Percentiles rank a stretch among this genome's conserved stretches.
Evolutionary conservation across 2,888 invertebrate genomes (phyloP).

Genomic region (Metalampra italica): DNA sequence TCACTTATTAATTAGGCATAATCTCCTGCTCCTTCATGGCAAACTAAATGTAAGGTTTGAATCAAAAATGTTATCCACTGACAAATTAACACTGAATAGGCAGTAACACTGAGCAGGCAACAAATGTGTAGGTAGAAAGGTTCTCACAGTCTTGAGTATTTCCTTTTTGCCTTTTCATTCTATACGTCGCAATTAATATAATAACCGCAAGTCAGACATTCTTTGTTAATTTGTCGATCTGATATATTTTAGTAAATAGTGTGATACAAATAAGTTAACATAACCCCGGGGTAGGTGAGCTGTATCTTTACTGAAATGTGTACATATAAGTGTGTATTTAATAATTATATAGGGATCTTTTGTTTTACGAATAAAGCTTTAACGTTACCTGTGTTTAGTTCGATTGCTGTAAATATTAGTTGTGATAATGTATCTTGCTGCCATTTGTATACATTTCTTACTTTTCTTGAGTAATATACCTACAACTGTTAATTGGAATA

Average conservation of each 20-base stretch:
- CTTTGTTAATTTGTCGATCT: not conserved
- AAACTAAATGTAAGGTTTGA: not conserved
- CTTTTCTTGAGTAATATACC: not conserved
- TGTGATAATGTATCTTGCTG: conserved; percentile 58
- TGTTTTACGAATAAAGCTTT: conserved; percentile 52
- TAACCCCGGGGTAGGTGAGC: conserved; percentile 39
- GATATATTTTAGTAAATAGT: conserved; percentile 24
- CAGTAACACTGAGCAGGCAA: not conserved
- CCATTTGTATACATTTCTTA: conserved; percentile 43
- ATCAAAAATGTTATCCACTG: not conserved
- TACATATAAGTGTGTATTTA: conserved; percentile 40
- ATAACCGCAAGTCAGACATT: not conserved
- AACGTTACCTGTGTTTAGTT: conserved; percentile 48
- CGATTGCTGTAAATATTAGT: conserved; percentile 57
- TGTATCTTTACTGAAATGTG: conserved; percentile 28
- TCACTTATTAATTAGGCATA: not conserved
- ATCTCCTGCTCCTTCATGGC: not conserved
- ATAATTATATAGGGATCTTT: conserved; percentile 22
- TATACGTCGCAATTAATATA: no score
- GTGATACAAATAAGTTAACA: conserved; percentile 27
- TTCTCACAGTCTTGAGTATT: no score
- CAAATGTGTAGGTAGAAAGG: no score
- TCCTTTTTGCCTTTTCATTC: no score
- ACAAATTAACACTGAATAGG: not conserved
- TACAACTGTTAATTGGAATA: not conserved